Conservation (phyloP, 2,113 vertebrate species). For the Pica pica region DNA sequence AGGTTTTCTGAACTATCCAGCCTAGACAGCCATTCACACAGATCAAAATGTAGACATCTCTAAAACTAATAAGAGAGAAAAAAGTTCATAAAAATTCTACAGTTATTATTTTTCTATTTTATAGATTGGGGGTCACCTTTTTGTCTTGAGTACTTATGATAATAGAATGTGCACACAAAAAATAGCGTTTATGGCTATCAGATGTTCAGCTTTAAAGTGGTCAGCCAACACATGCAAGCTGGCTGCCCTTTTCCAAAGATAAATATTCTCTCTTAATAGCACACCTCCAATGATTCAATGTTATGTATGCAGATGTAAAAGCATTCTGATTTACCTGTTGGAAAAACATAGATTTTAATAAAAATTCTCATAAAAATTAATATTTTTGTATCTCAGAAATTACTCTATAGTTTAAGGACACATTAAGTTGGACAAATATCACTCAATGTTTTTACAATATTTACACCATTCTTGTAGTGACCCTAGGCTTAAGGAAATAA, state of each 20-base stretch:
- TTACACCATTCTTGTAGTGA: neutral
- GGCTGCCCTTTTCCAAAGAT: neutral
- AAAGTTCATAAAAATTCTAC: neutral
- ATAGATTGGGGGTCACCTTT: neutral
- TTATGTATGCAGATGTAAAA: neutral
- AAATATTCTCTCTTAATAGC: neutral
- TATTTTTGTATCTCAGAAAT: neutral
- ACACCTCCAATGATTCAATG: neutral
- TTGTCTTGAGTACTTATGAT: neutral
- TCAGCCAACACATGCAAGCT: neutral
- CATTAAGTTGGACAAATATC: neutral
- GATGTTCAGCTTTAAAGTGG: neutral
- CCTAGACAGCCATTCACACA: neutral
- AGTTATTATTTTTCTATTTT: neutral
- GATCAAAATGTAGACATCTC: neutral
- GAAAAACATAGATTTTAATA: neutral
- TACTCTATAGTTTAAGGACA: neutral
- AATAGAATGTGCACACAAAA: neutral
- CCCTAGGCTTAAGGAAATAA: neutral
- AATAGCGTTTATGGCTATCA: neutral
- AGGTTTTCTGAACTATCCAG: neutral
- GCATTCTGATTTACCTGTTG: neutral
- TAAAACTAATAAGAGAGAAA: neutral
- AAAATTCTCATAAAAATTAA: neutral
- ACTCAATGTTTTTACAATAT: neutral